Evolutionary conservation across 2,797 vertebrate genomes (phyloP), one percentile per base, ranked within the genome.

Genomic region (Chaetodon trifasciatus): DNA sequence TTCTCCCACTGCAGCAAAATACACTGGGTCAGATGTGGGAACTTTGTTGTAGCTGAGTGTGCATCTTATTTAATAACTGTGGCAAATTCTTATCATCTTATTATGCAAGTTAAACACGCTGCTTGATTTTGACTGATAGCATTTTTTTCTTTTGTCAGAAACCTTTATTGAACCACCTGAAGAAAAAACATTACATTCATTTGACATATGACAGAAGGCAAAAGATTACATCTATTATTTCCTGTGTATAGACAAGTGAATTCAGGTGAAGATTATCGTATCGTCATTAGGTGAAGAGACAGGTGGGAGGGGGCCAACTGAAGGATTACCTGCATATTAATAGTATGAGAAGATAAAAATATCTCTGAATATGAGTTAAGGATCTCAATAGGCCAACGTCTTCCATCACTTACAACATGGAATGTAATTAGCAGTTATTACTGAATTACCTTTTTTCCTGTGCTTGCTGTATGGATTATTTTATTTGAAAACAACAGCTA

Each of bases 1-100:
- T 74, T 56, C 57, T 77, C 67, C 77, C 73, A 61, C 60, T 70
- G 47, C 37, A 23, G 61, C 58, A 69, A 81, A 79, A 70, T 53
- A 32, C 37, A 62, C 37, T 42, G 40, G 13, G 55, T 37, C 85
- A 89, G 78, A 84, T 80, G 74, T n/a, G 63, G 66, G 39, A 24
- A 62, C 42, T 70, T 46, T 52, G 63, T 17, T 61, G 62, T n/a
- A 52, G 46, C 55, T 7, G 52, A 56, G 42, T 47, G 47, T 56
- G 76, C 78, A 23, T 74, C 52, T 72, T 62, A 55, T 58, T 37
- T 9, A n/a, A 12, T 53, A 44, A 32, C 4, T 32, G 28, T 42
- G 56, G 76, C 40, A 73, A 70, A 71, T 74, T 71, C 63, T 78
- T 79, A 74, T 60, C 35, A 15, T 79, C 42, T 49, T 40, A 1